Conservation (phyloP, 2,797 vertebrate genomes). For the Channallabes apus region DNA sequence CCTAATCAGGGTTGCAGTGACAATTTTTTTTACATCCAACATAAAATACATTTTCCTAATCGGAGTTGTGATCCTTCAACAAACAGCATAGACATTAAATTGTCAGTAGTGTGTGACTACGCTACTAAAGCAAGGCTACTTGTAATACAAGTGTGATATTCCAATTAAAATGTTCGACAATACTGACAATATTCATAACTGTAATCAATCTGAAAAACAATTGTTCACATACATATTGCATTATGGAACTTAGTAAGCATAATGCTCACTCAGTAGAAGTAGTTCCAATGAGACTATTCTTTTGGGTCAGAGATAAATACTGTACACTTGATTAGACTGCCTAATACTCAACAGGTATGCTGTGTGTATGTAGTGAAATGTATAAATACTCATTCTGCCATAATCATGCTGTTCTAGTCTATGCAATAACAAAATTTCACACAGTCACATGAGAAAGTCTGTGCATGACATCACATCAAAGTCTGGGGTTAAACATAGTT, state of each 20-base stretch:
- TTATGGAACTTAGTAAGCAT: background rate
- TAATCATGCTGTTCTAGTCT: background rate
- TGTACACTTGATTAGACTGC: background rate
- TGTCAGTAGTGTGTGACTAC: background rate
- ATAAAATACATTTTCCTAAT: background rate
- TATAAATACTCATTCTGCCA: background rate
- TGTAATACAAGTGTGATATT: background rate
- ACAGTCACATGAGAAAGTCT: background rate
- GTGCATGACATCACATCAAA: background rate
- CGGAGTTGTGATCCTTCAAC: background rate
- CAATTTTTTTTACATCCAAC: background rate
- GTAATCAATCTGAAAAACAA: background rate
- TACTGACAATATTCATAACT: background rate
- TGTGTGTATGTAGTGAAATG: background rate
- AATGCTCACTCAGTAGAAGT: background rate
- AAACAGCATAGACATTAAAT: background rate
- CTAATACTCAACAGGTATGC: background rate
- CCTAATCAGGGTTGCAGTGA: background rate
- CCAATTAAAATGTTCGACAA: background rate
- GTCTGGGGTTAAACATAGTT: background rate
- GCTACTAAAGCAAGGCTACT: background rate
- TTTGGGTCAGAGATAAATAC: background rate
- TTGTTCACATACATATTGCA: background rate
- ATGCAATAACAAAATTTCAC: background rate
- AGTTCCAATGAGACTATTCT: background rate